These are phyloP conservation scores for Acrobasis consociella DNA, from an alignment of 2,888 invertebrate species.

Conservation along the genomic window DNA sequence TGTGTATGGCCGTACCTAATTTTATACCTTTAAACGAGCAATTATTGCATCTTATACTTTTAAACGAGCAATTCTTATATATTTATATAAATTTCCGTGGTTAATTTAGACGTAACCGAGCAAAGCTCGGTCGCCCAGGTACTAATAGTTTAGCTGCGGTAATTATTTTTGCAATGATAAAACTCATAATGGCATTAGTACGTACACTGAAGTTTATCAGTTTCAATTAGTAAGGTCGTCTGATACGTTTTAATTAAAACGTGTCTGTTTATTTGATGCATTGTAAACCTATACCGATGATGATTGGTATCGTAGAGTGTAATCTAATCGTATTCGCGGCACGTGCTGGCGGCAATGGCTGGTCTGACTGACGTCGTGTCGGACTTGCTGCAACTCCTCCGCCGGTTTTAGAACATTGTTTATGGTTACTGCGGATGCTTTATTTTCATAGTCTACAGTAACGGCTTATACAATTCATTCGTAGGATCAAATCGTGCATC, in stretches of 20 bases:
- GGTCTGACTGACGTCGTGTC: slow-evolving; percentile 68
- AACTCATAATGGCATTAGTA: neutral
- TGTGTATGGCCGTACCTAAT: no score
- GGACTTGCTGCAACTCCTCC: slow-evolving; percentile 54
- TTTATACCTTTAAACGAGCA: no score
- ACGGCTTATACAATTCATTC: slow-evolving; percentile 1
- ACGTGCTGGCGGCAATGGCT: slow-evolving; percentile 24
- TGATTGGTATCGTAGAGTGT: neutral
- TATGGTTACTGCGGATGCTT: slow-evolving; percentile 72
- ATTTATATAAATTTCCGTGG: no score
- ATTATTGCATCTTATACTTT: no score
- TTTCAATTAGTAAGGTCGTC: neutral
- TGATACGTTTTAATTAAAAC: neutral
- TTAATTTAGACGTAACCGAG: no score
- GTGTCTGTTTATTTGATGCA: no score
- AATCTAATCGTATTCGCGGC: slow-evolving; percentile 30
- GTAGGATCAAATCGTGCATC: neutral
- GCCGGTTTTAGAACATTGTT: slow-evolving; percentile 73
- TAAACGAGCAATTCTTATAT: no score
- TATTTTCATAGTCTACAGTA: slow-evolving; percentile 39
- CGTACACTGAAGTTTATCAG: neutral
- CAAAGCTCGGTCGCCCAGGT: no score
- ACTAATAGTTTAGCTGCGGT: no score
- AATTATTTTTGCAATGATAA: slow-evolving; percentile 34
- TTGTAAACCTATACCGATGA: neutral